Conservation (phyloP, 92 coral and sea anemone species). For the Epizoanthus fatuus region DNA sequence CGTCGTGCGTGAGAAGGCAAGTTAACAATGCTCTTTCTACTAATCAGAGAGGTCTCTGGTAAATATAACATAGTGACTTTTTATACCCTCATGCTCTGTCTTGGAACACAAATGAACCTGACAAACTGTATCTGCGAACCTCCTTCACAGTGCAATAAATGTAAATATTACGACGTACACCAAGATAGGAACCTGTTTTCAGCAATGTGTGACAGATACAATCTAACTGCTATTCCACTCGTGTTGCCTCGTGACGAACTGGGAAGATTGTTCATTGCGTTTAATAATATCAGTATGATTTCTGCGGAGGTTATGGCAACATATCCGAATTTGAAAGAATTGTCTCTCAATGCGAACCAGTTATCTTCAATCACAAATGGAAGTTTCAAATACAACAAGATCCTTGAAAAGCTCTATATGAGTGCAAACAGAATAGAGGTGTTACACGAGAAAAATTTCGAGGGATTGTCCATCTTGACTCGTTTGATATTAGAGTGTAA, state of each 20-base stretch:
- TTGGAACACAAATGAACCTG: neutral
- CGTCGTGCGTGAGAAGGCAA: too few species aligned
- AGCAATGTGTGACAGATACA: constrained; percentile 17
- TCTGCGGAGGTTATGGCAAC: constrained; percentile 17
- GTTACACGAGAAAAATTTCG: constrained; percentile 19
- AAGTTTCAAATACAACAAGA: constrained; percentile 15
- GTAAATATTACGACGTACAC: neutral
- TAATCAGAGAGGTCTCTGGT: neutral
- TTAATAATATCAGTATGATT: neutral
- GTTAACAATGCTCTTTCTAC: neutral
- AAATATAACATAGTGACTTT: neutral
- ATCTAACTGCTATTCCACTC: constrained; percentile 10
- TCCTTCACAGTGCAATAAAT: constrained; percentile 7
- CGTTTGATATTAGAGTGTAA: constrained; percentile 22
- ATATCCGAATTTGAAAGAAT: constrained; percentile 4
- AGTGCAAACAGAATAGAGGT: constrained; percentile 23
- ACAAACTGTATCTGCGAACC: constrained; percentile 10
- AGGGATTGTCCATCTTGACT: constrained; percentile 13
- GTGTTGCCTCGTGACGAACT: neutral
- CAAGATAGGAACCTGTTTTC: neutral
- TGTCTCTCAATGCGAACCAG: constrained; percentile 29
- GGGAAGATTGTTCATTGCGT: neutral
- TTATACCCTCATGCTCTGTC: neutral
- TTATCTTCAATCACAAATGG: constrained; percentile 7
- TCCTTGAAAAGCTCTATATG: constrained; percentile 21